Base-by-base conservation (phyloP, 2,888 invertebrate species). In the Tromatobia lineatoria region DNA sequence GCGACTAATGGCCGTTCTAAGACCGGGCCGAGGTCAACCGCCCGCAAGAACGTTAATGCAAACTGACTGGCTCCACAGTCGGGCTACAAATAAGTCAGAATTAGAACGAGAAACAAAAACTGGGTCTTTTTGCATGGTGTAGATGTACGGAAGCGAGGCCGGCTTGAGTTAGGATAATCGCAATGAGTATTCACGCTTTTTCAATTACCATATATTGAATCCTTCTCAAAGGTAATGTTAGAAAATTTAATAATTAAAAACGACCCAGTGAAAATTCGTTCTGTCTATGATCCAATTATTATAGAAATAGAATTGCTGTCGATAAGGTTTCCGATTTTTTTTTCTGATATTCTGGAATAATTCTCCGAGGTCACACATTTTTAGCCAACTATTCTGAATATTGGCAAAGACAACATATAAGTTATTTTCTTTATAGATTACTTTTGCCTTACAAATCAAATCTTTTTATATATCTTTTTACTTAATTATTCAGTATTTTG, bases 1-100 rank as follows among this genome's bases (percentile, higher is more conserved):
- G 91, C 91, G 88, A 90, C 89, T 92, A 92, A 92, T 91, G 90
- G 88, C 81, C 75, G 82, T 82, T 66, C 61, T 77, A 71, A 79
- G 79, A 83, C 73, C 76, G 64, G 61, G 20, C 64, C 71, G 80
- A 83, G 73, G 67, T 79, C 79, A 83, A 70, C 13, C 59, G 45
- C 59, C 64, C 52, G 50, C 52, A 20, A 15, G 59, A 69, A 34
- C 67, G 20, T 42, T 67, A 42, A 38, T 77, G 47, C 52, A 52
- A 34, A 13, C 45, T 29, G 38, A 20, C 54, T 34, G 15, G 57
- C 57, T 29, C 66, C 52, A 54, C 54, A 11, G 29, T 54, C 18
- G 10, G 15, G 15, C 23, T 10, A 38, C 61, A 34, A 75, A 15
- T 52, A 18, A 75, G 50, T 25, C 61, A 29, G 25, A 73, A 64